Base-by-base conservation (phyloP, 1,140 invertebrate species). In the Galleria mellonella region DNA sequence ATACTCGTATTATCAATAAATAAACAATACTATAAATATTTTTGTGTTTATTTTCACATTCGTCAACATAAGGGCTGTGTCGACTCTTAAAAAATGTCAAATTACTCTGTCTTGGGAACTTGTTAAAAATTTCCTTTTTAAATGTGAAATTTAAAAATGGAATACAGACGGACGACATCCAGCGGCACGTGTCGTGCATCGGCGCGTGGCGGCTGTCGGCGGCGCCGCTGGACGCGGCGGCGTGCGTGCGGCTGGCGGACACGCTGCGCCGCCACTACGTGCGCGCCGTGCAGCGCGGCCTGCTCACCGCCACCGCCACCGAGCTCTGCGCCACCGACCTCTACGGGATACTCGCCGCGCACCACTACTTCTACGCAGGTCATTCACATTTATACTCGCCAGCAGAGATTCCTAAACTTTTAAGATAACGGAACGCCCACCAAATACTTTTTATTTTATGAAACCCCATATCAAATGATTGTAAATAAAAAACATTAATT, bases 281-380 rank as follows among this genome's bases (percentile, higher is more conserved):
- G 8, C 52, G 74, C 11, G 71, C 70, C 27, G 44, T 70, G 0
- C 27, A 42, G 9, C 30, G 45, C 5, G 58, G 60, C 0, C 52
- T 79, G 1, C 38, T 74, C 10, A 69, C 72, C 0, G 55, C 74
- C 13, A 72, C 63, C 0, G 36, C 58, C 79, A 81, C 79, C 0
- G 79, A 83, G 56, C 72, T 73, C 63, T 71, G 72, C 38, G 49
- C 91, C 2, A 88, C 90, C 37, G 96, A 97, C 86, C 88, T 90
- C 2, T 97, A 96, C 66, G 88, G 92, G 2, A 72, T 96, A 35
- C 72, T 97, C 23, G 92, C 93, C 11, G 91, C 91, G 4, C 92
- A 97, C 78, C 75, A 94, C 11, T 89, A 97, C 54, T 91, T 93
- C 50, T 94, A 94, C 78, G 75, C 90, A 51, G 83, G 83, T 86